Conservation (phyloP, 1,140 invertebrate species). For the Aethina tumida region DNA sequence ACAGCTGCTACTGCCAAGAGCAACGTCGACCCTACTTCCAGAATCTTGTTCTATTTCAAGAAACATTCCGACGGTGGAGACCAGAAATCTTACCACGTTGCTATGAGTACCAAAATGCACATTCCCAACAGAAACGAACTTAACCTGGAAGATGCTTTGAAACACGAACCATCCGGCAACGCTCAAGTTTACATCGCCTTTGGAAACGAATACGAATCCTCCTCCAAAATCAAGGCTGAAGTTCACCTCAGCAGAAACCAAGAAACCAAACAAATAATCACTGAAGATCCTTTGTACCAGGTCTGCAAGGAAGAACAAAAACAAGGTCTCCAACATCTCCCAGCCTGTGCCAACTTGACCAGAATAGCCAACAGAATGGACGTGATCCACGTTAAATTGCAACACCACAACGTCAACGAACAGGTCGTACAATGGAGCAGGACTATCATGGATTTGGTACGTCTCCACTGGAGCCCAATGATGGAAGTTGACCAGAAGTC, state of each 20-base stretch:
- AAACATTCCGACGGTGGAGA: too few species aligned
- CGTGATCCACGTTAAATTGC: slow-evolving; percentile 34
- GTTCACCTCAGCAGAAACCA: slow-evolving; percentile 38
- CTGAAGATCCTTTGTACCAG: slow-evolving; percentile 29
- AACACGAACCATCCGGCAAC: slow-evolving; percentile 39
- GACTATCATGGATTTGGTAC: slow-evolving; percentile 7
- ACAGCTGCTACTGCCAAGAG: slow-evolving; percentile 43
- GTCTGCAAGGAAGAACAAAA: slow-evolving; percentile 42
- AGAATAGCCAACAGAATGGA: slow-evolving; percentile 40
- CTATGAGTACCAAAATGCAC: slow-evolving; percentile 32
- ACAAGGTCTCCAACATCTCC: slow-evolving; percentile 41
- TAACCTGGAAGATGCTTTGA: slow-evolving; percentile 41
- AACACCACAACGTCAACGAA: slow-evolving; percentile 36
- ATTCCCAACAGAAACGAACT: slow-evolving; percentile 39
- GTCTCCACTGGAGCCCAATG: slow-evolving; percentile 8
- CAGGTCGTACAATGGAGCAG: slow-evolving; percentile 3
- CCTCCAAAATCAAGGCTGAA: slow-evolving; percentile 35
- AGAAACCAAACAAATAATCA: slow-evolving; percentile 39
- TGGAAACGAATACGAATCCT: slow-evolving; percentile 31
- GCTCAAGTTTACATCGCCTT: slow-evolving; percentile 40
- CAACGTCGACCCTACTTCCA: slow-evolving; percentile 41
- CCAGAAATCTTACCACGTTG: slow-evolving; percentile 35
- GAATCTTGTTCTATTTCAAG: slow-evolving; percentile 37
- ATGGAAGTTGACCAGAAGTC: slow-evolving; percentile 4
- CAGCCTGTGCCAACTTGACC: slow-evolving; percentile 44